Base-by-base conservation (phyloP, 1,140 invertebrate genomes). In the Drosophila pachea region DNA sequence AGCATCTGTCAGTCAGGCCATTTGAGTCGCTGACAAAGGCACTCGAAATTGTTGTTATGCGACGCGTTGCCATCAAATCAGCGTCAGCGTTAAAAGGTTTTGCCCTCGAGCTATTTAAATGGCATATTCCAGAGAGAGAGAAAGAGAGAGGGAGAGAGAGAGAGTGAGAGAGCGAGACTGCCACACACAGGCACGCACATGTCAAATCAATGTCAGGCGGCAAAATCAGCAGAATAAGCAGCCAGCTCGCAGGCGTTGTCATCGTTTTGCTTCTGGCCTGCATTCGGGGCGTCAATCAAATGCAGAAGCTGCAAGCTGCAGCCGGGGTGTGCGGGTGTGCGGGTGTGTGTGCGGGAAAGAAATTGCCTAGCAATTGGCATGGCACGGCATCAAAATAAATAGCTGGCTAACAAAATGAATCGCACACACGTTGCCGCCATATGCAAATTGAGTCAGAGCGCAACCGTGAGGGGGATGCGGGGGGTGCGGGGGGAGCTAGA, bases 201-300 rank as follows among this genome's bases (percentile, higher is more conserved):
- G 47, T 45, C 61, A 58, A 48, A 69, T 69, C 61, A 69, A 69
- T 53, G 61, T 69, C 67, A 65, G 55, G 36, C 31, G 47, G 53
- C 53, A 58, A 58, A 69, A 64, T 64, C 67, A 58, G 67, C 67
- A 58, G 33, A 62, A 65, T 69, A 65, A 69, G 53, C 61, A 55
- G 42, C 7, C 11, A 42, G 55, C 31, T 58, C 35, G 9, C 52
- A 36, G 32, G 36, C 38, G 59, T 47, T 55, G 66, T 50, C 59
- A 45, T 69, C 60, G 36, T 35, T 11, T 16, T 31, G 42, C 11
- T 53, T 8, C 56, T 42, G 60, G 49, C 54, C 61, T 40, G 32
- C 67, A 35, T 50, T 67, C 50, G 55, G 50, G 62, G 49, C 61
- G 71, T 73, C 71, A 73, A 73, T 73, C 71, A 73, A 73, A 70